Conservation (phyloP, 2,113 vertebrate genomes). For the Ctenomys sociabilis region DNA sequence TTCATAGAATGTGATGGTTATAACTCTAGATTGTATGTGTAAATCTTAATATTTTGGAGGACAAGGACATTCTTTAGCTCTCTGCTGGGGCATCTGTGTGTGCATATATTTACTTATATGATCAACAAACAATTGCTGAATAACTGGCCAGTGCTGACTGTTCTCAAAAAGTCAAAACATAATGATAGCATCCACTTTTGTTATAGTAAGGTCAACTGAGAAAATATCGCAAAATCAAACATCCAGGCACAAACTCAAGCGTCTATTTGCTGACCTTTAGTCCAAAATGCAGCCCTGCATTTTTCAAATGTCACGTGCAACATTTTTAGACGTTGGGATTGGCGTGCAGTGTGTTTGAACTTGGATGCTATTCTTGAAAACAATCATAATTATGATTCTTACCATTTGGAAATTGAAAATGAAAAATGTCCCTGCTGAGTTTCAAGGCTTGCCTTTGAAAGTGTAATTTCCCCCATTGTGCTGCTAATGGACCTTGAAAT, state of each 20-base stretch:
- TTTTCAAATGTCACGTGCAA: background rate
- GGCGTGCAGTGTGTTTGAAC: slow-evolving; percentile 27
- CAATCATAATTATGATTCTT: slow-evolving; percentile 64
- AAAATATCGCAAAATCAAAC: background rate
- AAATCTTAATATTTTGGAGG: background rate
- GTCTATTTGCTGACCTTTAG: slow-evolving; percentile 27
- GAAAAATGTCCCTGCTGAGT: slow-evolving; percentile 59
- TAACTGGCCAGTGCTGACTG: background rate
- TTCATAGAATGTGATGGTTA: background rate
- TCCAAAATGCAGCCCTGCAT: background rate
- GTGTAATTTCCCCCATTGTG: background rate
- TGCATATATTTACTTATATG: background rate
- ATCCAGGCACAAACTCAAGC: background rate
- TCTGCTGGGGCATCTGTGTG: background rate
- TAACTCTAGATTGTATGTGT: background rate
- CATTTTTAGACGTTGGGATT: background rate
- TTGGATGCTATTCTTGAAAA: slow-evolving; percentile 51
- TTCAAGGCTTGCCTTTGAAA: slow-evolving; percentile 44
- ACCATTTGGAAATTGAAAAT: slow-evolving; percentile 60
- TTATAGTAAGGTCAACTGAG: background rate
- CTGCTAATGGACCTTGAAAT: slow-evolving; percentile 74
- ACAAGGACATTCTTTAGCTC: background rate
- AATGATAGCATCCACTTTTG: background rate
- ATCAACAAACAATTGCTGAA: background rate
- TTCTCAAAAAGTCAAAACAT: background rate